phyloP scores from a whole-genome alignment of 2,113 vertebrate genomes.

The Quiscalus mexicanus region DNA sequence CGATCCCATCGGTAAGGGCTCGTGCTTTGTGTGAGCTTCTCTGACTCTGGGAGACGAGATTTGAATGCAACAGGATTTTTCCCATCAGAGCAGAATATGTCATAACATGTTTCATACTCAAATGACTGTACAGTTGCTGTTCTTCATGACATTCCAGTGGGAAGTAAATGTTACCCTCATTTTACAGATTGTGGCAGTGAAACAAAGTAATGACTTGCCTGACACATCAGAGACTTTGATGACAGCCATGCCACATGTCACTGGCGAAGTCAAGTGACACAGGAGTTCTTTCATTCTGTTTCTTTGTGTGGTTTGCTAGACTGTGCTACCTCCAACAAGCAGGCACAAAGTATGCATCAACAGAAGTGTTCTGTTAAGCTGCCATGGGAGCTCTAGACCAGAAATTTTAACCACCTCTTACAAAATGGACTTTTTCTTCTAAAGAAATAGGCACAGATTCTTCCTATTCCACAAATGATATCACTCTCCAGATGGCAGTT shows the following conservation, averaged over 20 bases:
- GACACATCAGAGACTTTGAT: conserved; percentile 28
- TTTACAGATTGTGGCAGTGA: conserved; percentile 15
- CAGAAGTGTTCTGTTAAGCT: background rate
- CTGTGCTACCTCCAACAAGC: conserved; percentile 11
- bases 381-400: background rate
- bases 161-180: conserved; percentile 26
- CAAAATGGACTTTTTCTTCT: conserved; percentile 2
- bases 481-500: background rate
- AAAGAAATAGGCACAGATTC: background rate
- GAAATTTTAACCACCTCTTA: background rate
- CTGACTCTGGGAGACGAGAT: background rate
- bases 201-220: conserved; percentile 32
- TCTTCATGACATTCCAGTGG: conserved; percentile 30
- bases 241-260: conserved; percentile 43
- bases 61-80: background rate
- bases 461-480: background rate
- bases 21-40: background rate
- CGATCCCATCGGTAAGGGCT: conserved; percentile 88
- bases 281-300: conserved; percentile 37
- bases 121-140: conserved; percentile 9
- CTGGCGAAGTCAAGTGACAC: conserved; percentile 28
- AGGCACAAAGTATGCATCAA: background rate
- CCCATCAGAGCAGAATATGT: background rate
- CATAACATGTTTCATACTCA: background rate
- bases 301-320: conserved; percentile 48